Evolutionary conservation across 1,140 invertebrate species (phyloP).

Genomic region (Pseudomyrmex concolor): DNA sequence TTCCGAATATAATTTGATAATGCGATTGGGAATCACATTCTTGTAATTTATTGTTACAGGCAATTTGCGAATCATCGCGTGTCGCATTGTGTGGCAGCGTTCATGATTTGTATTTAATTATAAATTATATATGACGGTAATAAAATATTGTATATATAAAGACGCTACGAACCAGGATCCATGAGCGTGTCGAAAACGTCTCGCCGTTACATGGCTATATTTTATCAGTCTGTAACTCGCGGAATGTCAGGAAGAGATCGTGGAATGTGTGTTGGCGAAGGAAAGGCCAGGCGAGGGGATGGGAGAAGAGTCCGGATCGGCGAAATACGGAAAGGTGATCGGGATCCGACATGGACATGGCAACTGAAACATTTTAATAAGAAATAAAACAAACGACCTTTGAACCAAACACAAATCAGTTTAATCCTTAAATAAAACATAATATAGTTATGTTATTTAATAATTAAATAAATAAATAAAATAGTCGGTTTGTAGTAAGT

Average conservation of each 20-base stretch:
- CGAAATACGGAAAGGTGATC: constrained; percentile 26
- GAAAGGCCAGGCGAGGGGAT: constrained; percentile 10
- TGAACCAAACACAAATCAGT: constrained; percentile 85
- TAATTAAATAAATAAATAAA: constrained; percentile 85
- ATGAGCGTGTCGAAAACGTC: constrained; percentile 54
- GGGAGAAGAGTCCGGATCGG: constrained; percentile 25
- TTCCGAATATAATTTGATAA: too few species aligned
- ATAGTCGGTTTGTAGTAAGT: constrained; percentile 52
- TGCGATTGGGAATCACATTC: background rate
- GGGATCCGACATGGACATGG: constrained; percentile 56
- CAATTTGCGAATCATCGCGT: background rate
- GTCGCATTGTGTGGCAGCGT: background rate
- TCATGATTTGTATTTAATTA: background rate
- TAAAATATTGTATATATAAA: constrained; percentile 4
- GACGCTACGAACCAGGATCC: constrained; percentile 64
- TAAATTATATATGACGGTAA: too few species aligned
- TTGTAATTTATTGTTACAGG: background rate
- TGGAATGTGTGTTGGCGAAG: constrained; percentile 21
- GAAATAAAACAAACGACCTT: constrained; percentile 84
- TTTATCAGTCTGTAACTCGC: constrained; percentile 61
- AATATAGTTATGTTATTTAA: constrained; percentile 84
- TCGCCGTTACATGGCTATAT: constrained; percentile 30
- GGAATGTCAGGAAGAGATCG: constrained; percentile 64
- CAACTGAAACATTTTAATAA: constrained; percentile 80
- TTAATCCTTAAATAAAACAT: constrained; percentile 85